A percentile compares a stretch with the other conserved stretches of the same genome.
Evolutionary conservation across 2,888 invertebrate genomes (phyloP).

Genomic region (Chirona hameri): DNA sequence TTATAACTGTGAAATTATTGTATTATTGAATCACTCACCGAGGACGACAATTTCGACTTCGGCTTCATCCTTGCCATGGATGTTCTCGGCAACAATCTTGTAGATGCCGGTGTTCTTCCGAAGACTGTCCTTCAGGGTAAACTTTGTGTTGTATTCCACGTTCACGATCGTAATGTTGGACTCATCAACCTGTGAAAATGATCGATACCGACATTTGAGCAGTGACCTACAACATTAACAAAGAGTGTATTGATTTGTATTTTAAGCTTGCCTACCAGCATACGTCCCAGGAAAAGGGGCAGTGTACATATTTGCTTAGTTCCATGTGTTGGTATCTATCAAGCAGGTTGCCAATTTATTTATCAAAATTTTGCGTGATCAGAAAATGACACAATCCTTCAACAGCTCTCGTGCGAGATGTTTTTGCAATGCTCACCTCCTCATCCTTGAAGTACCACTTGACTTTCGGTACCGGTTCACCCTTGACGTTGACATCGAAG

Average conservation of each 20-base stretch:
- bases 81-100: slow-evolving; percentile 83
- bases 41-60: slow-evolving; percentile 90
- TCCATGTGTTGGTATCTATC: no score
- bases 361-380: no score
- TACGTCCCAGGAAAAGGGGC: no score
- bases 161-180: slow-evolving; percentile 72
- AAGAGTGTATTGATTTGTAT: no score
- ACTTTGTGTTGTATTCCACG: slow-evolving; percentile 84
- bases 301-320: no score
- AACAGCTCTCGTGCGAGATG: no score
- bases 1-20: slow-evolving; percentile 23
- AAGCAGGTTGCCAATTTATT: no score
- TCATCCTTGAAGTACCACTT: slow-evolving; percentile 69
- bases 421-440: slow-evolving; percentile 32
- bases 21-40: slow-evolving; percentile 50
- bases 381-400: no score
- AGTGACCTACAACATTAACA: no score
- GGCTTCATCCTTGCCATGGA: slow-evolving; percentile 87
- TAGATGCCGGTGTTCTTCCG: slow-evolving; percentile 86
- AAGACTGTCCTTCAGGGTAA: slow-evolving; percentile 70
- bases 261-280: no score
- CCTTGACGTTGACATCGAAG: slow-evolving; percentile 88
- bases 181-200: slow-evolving; percentile 30
- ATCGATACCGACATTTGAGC: no score
- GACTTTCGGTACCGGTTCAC: slow-evolving; percentile 91